Conservation (phyloP, 2,888 invertebrate genomes). For the Ichneumoninae sp. region DNA sequence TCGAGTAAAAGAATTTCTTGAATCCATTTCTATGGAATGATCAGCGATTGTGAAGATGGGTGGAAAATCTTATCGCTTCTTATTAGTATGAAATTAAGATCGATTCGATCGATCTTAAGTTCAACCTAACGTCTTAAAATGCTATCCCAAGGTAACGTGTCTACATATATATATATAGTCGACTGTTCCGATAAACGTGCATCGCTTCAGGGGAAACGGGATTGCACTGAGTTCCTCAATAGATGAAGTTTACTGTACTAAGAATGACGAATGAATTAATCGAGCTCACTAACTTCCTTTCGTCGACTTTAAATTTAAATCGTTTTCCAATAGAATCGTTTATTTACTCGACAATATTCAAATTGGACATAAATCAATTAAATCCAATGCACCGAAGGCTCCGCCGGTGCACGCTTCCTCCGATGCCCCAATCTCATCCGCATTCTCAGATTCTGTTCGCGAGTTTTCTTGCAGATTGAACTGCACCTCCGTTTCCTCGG, state of each 20-base stretch:
- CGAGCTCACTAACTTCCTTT: slow-evolving; percentile 8
- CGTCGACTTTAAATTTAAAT: slow-evolving; percentile 8
- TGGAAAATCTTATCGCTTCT: no score
- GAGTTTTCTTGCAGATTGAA: slow-evolving; percentile 25
- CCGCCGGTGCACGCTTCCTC: neutral
- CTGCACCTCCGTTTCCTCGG: slow-evolving; percentile 15
- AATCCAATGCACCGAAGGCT: slow-evolving; percentile 7
- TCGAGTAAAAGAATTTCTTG: no score
- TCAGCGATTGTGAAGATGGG: no score
- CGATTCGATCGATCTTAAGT: no score
- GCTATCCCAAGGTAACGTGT: no score
- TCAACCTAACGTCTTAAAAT: no score
- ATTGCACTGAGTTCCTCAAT: neutral
- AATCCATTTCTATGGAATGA: no score
- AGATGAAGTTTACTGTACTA: neutral
- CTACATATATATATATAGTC: neutral
- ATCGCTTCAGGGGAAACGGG: neutral
- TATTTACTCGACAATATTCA: slow-evolving; percentile 18
- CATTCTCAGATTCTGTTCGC: slow-evolving; percentile 20
- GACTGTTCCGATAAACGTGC: neutral
- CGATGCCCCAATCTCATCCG: neutral
- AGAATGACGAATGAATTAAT: slow-evolving; percentile 10
- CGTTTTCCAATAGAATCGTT: slow-evolving; percentile 22
- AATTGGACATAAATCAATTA: slow-evolving; percentile 33
- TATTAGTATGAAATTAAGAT: no score